These are phyloP conservation scores for Syngnathus scovelli DNA, from an alignment of 2,113 vertebrate genomes.

Conservation along the genomic window DNA sequence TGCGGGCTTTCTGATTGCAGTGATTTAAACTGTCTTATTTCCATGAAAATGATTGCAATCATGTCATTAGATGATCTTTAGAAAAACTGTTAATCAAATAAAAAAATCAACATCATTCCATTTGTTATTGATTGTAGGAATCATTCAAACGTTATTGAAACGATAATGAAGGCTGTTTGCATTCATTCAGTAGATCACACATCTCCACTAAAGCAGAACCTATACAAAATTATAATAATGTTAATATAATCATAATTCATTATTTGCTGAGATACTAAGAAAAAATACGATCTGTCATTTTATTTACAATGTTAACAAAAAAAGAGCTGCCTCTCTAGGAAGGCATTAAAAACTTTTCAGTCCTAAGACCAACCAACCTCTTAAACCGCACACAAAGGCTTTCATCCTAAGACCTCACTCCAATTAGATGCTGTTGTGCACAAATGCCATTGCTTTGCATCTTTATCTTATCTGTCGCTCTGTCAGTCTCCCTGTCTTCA, in stretches of 20 bases:
- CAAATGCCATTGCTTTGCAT: constrained; percentile 19
- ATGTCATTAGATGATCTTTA: constrained; percentile 18
- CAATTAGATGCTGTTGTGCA: constrained; percentile 8
- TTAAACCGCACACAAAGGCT: background rate
- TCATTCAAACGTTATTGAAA: background rate
- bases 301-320: no score
- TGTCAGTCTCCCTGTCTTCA: constrained; percentile 23
- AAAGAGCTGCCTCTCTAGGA: no score
- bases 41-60: constrained; percentile 13
- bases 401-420: background rate
- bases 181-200: background rate
- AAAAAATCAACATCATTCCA: constrained; percentile 3
- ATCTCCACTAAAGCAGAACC: background rate
- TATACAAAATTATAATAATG: no score
- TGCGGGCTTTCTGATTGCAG: constrained; percentile 15
- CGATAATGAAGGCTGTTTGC: background rate
- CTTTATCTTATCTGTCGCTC: constrained; percentile 29
- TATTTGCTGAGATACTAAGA: background rate
- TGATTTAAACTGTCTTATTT: constrained; percentile 25
- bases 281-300: no score
- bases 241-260: no score
- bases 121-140: background rate
- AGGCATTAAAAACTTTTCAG: background rate
- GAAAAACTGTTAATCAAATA: constrained; percentile 15
- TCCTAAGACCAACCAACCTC: background rate